Conservation (phyloP, 2,797 vertebrate genomes). For the Pitangus sulphuratus region DNA sequence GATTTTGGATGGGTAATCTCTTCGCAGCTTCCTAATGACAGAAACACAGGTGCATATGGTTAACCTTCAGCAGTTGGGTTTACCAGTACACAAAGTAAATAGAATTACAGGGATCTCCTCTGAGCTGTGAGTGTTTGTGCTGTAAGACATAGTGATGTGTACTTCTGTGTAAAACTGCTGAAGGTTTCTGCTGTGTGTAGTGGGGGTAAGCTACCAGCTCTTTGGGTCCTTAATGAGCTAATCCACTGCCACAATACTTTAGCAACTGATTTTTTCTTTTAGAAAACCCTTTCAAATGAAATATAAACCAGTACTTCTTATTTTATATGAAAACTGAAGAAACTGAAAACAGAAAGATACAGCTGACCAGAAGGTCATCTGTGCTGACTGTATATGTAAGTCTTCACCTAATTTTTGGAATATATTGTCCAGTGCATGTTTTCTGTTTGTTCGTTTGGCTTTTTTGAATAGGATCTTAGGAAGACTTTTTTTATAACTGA, state of each 20-base stretch:
- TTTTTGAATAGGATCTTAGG: neutral
- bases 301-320: neutral
- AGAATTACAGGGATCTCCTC: neutral
- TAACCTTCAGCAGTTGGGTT: neutral
- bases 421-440: neutral
- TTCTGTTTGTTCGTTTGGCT: neutral
- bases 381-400: neutral
- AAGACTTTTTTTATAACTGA: neutral
- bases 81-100: neutral
- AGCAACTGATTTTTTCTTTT: neutral
- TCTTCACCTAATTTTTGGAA: neutral
- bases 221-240: neutral
- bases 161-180: neutral
- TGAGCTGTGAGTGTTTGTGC: neutral
- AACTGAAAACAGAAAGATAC: neutral
- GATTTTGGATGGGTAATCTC: constrained; percentile 98
- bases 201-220: neutral
- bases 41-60: neutral
- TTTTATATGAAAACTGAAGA: neutral
- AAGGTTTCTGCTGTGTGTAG: neutral
- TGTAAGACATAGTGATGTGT: neutral
- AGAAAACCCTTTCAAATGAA: neutral
- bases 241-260: neutral
- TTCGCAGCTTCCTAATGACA: constrained; percentile 85
- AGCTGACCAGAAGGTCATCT: neutral